Evolutionary conservation across 2,888 invertebrate genomes (phyloP).

Genomic region (Mayetiola destructor): DNA sequence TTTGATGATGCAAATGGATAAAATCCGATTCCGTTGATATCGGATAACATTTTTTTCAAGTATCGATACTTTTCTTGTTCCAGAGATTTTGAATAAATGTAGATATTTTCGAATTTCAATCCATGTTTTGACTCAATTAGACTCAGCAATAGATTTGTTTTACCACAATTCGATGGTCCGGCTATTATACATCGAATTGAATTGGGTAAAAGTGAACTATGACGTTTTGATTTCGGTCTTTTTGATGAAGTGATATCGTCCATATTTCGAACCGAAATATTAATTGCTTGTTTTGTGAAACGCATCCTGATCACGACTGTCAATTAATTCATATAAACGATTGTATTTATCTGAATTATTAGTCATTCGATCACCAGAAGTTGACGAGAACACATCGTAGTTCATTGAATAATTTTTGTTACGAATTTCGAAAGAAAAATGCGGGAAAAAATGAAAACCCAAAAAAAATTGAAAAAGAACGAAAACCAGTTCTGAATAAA

Average conservation of each 20-base stretch:
- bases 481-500: background rate
- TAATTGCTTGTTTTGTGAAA: slow-evolving; percentile 12
- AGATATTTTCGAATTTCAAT: background rate
- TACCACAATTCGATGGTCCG: background rate
- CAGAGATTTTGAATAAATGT: background rate
- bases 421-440: background rate
- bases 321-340: background rate
- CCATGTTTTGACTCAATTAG: background rate
- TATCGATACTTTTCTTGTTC: background rate
- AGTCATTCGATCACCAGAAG: background rate
- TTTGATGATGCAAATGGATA: slow-evolving; percentile 14
- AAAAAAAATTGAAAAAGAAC: background rate
- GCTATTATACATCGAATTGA: background rate
- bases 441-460: background rate
- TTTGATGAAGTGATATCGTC: background rate
- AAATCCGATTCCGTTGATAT: slow-evolving; percentile 13
- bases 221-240: background rate
- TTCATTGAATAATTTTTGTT: background rate
- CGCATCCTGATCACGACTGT: slow-evolving; percentile 5
- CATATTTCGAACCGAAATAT: background rate
- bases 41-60: background rate
- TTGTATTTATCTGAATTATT: background rate
- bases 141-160: background rate
- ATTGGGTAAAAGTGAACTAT: background rate
- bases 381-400: background rate